Evolutionary conservation across 2,888 invertebrate species (phyloP).

Genomic region (Thelaira solivaga): DNA sequence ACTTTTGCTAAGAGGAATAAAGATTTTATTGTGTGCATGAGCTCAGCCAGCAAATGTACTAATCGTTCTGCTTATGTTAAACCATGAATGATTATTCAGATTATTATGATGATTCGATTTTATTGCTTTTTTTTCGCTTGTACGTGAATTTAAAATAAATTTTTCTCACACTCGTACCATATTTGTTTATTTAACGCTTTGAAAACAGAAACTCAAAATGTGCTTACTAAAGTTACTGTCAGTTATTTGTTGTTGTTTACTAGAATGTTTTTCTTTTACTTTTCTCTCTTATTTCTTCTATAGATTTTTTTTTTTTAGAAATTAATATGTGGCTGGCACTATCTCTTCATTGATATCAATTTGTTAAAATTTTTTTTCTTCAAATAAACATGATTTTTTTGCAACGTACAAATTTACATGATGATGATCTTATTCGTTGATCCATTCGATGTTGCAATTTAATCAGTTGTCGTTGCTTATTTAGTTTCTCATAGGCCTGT

Average conservation of each 20-base stretch:
- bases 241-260: too few relatives aligned
- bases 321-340: too few relatives aligned
- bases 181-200: too few relatives aligned
- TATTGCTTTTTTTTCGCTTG: too few relatives aligned
- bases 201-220: too few relatives aligned
- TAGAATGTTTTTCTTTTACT: too few relatives aligned
- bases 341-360: slow-evolving; percentile 13
- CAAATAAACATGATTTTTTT: not conserved
- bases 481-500: not conserved
- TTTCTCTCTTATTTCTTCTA: too few relatives aligned
- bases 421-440: slow-evolving; percentile 16
- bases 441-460: slow-evolving; percentile 2
- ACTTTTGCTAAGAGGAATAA: not conserved
- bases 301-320: too few relatives aligned
- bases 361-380: slow-evolving; percentile 10
- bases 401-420: slow-evolving; percentile 29
- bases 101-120: slow-evolving; percentile 16
- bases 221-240: too few relatives aligned
- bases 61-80: not conserved
- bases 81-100: not conserved
- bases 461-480: slow-evolving; percentile 1
- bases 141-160: too few relatives aligned
- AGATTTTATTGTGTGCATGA: slow-evolving; percentile 9
- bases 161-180: too few relatives aligned
- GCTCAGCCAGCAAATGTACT: not conserved